Percentiles rank a stretch among this genome's conserved stretches.
These are phyloP conservation scores for Antheraea yamamai DNA, from an alignment of 2,888 invertebrate species.

Conservation along the genomic window DNA sequence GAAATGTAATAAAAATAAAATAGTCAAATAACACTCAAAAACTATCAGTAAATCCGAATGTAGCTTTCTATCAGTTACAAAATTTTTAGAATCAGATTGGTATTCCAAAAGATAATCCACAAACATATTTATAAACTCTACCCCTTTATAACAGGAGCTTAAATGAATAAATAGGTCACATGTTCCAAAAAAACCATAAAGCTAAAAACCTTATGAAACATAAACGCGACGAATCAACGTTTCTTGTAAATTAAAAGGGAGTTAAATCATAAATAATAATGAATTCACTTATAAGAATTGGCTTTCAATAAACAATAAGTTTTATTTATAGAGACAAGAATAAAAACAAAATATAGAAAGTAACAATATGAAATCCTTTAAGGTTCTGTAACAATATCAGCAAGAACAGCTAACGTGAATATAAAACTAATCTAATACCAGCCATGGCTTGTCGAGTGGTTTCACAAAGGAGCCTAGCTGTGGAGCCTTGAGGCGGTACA, in stretches of 20 bases:
- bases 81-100: too few relatives aligned
- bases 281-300: background rate
- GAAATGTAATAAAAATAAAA: too few relatives aligned
- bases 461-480: background rate
- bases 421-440: background rate
- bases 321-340: background rate
- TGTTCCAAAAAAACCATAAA: too few relatives aligned
- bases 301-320: background rate
- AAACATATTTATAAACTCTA: too few relatives aligned
- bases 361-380: background rate
- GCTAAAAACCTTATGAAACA: background rate
- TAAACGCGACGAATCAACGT: background rate
- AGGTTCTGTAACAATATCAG: background rate
- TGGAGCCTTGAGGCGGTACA: conserved; percentile 17
- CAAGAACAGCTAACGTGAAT: background rate
- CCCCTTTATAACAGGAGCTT: too few relatives aligned
- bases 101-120: too few relatives aligned
- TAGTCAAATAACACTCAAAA: too few relatives aligned
- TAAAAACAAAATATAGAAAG: background rate
- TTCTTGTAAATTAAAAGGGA: too few relatives aligned
- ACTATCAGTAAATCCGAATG: too few relatives aligned
- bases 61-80: too few relatives aligned
- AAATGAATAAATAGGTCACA: too few relatives aligned
- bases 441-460: background rate
- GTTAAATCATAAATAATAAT: too few relatives aligned